These are phyloP conservation scores for Hippotragus niger DNA, from an alignment of 2,113 vertebrate genomes.

Conservation along the genomic window DNA sequence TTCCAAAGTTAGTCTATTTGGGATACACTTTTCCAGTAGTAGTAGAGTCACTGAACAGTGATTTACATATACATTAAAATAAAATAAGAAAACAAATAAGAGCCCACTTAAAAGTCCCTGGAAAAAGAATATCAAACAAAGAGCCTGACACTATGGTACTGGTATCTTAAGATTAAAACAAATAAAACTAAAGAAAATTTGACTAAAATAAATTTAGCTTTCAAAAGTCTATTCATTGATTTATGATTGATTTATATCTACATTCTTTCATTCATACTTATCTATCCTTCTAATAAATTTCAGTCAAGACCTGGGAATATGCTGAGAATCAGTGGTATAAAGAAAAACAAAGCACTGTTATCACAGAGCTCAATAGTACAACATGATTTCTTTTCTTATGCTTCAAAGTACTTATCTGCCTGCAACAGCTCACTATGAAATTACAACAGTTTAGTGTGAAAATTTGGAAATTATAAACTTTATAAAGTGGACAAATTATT, in stretches of 20 bases:
- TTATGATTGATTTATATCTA: not conserved
- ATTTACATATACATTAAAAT: not conserved
- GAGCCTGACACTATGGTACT: not conserved
- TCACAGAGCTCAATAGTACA: not conserved
- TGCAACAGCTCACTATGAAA: not conserved
- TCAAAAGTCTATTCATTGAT: not conserved
- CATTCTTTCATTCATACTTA: not conserved
- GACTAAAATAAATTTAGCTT: not conserved
- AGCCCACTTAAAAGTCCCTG: not conserved
- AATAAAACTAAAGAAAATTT: not conserved
- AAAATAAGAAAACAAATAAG: not conserved
- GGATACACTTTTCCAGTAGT: not conserved
- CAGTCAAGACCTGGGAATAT: not conserved
- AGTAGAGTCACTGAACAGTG: not conserved
- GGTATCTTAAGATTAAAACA: not conserved
- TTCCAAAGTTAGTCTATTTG: not conserved
- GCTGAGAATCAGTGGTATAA: not conserved
- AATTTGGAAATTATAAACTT: not conserved
- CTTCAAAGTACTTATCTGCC: not conserved
- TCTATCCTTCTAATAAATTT: not conserved
- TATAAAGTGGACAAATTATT: not conserved
- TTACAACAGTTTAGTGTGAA: not conserved
- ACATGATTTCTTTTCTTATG: not conserved
- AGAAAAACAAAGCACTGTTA: not conserved
- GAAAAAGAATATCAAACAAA: constrained; percentile 4